These are phyloP conservation scores for Ochlodes sylvanus DNA, from an alignment of 2,888 invertebrate genomes.

Conservation along the genomic window DNA sequence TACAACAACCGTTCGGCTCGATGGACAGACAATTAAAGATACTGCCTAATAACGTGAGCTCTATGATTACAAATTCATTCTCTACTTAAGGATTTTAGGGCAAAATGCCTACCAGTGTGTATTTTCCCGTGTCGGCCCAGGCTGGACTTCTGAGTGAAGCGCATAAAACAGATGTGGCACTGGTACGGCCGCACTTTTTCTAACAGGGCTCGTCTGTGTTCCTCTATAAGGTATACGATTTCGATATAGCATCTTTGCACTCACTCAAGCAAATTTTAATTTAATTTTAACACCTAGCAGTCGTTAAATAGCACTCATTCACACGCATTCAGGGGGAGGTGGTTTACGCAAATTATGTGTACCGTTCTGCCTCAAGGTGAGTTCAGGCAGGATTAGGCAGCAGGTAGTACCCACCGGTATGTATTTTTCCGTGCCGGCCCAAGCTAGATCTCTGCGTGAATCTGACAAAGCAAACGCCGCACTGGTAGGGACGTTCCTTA, in stretches of 20 bases:
- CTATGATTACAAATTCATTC: conserved; percentile 73
- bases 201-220: conserved; percentile 86
- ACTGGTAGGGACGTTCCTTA: conserved; percentile 86
- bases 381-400: conserved; percentile 66
- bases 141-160: conserved; percentile 91
- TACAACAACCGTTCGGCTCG: conserved; percentile 73
- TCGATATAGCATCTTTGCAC: conserved; percentile 79
- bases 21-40: conserved; percentile 61
- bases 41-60: conserved; percentile 77
- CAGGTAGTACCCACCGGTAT: conserved; percentile 81
- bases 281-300: conserved; percentile 56
- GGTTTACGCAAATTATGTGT: conserved; percentile 63
- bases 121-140: conserved; percentile 90
- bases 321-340: conserved; percentile 82
- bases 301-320: conserved; percentile 66
- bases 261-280: conserved; percentile 68
- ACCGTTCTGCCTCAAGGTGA: conserved; percentile 75
- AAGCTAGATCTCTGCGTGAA: conserved; percentile 89
- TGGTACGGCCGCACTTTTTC: conserved; percentile 88
- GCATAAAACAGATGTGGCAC: conserved; percentile 89
- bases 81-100: conserved; percentile 83
- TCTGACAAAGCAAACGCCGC: conserved; percentile 87
- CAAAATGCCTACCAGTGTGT: conserved; percentile 87
- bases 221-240: conserved; percentile 84
- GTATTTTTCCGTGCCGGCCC: conserved; percentile 88